Evolutionary conservation across 2,113 vertebrate species (phyloP).

Genomic region (Lagopus leucura): DNA sequence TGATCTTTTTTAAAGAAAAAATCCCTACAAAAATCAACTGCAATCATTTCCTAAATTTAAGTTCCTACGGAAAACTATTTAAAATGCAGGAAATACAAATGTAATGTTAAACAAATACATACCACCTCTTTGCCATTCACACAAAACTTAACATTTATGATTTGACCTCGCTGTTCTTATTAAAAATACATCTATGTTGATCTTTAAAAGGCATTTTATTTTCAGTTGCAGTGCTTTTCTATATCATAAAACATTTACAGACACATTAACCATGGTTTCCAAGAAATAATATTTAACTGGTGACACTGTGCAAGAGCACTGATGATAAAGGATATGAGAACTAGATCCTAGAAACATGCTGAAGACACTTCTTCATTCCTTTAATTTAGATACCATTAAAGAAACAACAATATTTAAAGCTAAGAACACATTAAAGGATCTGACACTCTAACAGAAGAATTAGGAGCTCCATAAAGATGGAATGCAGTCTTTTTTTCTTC

Average conservation of each 20-base stretch:
- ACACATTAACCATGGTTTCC: background rate
- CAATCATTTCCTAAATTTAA: background rate
- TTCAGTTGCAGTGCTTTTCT: background rate
- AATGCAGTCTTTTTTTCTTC: background rate
- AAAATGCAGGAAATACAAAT: background rate
- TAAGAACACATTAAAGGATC: background rate
- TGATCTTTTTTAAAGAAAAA: background rate
- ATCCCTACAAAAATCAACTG: background rate
- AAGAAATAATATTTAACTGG: constrained; percentile 2
- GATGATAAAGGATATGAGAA: background rate
- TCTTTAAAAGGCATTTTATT: background rate
- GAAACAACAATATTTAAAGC: background rate
- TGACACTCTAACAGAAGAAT: background rate
- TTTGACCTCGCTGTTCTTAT: background rate
- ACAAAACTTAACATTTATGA: background rate
- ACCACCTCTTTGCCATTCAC: background rate
- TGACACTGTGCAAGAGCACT: background rate
- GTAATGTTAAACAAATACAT: background rate
- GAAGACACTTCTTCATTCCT: background rate
- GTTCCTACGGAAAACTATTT: background rate
- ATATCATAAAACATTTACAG: background rate
- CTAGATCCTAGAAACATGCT: background rate
- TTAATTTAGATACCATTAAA: background rate
- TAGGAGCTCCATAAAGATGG: background rate
- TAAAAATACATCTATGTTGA: background rate